Evolutionary conservation across 2,888 invertebrate species (phyloP).

Genomic region (Cyclophora albipunctata): DNA sequence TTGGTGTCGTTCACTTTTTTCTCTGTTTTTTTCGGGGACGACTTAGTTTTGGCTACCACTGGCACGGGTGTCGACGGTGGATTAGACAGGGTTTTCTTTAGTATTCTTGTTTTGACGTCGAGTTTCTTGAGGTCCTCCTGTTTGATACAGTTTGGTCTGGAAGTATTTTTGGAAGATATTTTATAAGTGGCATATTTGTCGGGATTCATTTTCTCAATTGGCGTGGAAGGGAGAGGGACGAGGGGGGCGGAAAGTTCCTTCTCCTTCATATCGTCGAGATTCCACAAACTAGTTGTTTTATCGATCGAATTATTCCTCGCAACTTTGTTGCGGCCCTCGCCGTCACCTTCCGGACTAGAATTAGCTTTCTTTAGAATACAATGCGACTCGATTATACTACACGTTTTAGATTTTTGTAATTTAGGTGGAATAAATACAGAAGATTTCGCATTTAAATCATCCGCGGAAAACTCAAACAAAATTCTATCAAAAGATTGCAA

Average conservation of each 20-base stretch:
- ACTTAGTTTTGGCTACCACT: constrained; percentile 63
- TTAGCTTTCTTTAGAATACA: constrained; percentile 78
- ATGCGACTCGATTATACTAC: constrained; percentile 81
- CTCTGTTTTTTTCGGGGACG: constrained; percentile 55
- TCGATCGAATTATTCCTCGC: constrained; percentile 66
- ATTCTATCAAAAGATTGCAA: constrained; percentile 71
- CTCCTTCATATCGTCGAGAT: constrained; percentile 73
- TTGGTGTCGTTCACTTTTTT: constrained; percentile 59
- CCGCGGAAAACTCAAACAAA: constrained; percentile 56
- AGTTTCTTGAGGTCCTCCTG: constrained; percentile 66
- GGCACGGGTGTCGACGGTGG: constrained; percentile 69
- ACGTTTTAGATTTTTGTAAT: constrained; percentile 81
- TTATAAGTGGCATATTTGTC: constrained; percentile 72
- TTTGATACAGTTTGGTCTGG: constrained; percentile 57
- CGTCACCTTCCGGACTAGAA: constrained; percentile 59
- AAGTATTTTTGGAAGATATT: constrained; percentile 58
- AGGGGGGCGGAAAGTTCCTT: constrained; percentile 63
- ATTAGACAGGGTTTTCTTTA: constrained; percentile 72
- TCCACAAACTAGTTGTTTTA: constrained; percentile 76
- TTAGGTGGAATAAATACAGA: constrained; percentile 66
- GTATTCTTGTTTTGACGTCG: constrained; percentile 71
- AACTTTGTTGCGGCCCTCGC: constrained; percentile 50
- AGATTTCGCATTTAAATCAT: constrained; percentile 33
- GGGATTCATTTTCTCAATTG: constrained; percentile 58
- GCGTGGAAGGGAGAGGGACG: constrained; percentile 47